These are phyloP conservation scores for Sphaeridia pumilis DNA, from an alignment of 2,888 invertebrate species.

Conservation along the genomic window DNA sequence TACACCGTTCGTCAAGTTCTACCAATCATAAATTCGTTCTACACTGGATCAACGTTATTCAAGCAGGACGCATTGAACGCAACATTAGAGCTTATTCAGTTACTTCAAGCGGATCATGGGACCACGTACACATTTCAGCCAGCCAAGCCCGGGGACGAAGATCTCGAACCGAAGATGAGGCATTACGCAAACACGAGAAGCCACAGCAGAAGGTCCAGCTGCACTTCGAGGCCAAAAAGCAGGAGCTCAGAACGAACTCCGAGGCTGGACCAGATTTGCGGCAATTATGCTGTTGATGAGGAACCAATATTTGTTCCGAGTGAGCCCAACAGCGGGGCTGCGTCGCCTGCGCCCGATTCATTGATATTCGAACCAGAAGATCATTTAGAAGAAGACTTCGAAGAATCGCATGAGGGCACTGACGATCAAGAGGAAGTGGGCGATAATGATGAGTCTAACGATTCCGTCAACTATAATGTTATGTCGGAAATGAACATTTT, in stretches of 20 bases:
- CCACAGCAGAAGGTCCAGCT: not conserved
- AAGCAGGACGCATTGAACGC: conserved; percentile 7
- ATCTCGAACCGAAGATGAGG: conserved; percentile 11
- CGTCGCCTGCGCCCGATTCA: no score
- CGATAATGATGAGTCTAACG: not conserved
- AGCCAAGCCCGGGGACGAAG: conserved; percentile 4
- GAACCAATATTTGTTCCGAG: not conserved
- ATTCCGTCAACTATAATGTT: not conserved
- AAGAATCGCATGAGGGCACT: not conserved
- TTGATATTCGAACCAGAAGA: no score
- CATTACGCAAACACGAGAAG: conserved; percentile 3
- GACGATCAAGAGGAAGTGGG: not conserved
- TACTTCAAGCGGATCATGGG: conserved; percentile 4
- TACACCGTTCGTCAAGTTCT: conserved; percentile 17
- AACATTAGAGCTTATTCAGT: conserved; percentile 5
- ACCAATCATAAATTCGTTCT: conserved; percentile 14
- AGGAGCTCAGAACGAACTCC: no score
- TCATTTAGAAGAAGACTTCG: not conserved
- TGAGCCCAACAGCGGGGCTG: not conserved
- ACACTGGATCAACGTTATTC: conserved; percentile 11
- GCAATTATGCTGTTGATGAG: not conserved
- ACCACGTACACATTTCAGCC: conserved; percentile 11
- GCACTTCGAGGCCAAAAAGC: not conserved
- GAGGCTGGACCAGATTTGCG: not conserved
- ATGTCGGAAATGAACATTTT: not conserved